Evolutionary conservation across 2,113 vertebrate species (phyloP), one percentile per base, ranked within the genome.

Genomic region (Ochotona curzoniae): DNA sequence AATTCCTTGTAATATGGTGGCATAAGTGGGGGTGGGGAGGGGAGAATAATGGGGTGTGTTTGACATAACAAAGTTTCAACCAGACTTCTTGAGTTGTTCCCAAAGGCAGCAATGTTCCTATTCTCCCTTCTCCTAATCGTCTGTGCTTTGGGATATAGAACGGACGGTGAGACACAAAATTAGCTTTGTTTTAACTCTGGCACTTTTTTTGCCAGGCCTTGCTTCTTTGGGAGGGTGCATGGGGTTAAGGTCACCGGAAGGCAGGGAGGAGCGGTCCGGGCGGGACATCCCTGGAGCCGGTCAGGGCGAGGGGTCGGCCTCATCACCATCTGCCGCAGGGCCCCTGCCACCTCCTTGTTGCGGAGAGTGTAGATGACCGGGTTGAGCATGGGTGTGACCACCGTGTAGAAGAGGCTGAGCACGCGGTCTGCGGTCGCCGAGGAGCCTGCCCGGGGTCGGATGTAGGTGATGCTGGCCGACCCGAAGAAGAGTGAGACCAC

Each of bases 321-420:
- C 87, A 74, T 95, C 49, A 94, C 2, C 44, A 89, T 13, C 28
- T 89, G 75, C 9, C 2, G 5, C 11, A 98, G 44, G 25, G 97
- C 91, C 7, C 23, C 78, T 25, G 91, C 93, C 47, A 98, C 95
- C 32, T 98, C 97, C 76, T 97, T 97, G 83, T 97, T 98, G 2
- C 95, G 94, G 9, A 98, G 91, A 1, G 96, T 97, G 14, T 97
- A 97, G 90, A 98, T 97, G 67, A 97, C 54, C 5, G 96, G 97
- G 18, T 97, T 98, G 74, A 97, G 81, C 80, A 94, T 95, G 35
- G 97, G 97, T 10, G 97, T 97, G 63, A 97, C 3, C 4, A 94
- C 38, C 0, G 96, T 97, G 64, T 97, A 98, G 63, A 96, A 73
- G 44, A 98, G 74, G 93, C 97, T 95, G n/a, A 97, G 83, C 35